These are phyloP conservation scores for Muntiacus reevesi DNA, from an alignment of 2,113 vertebrate genomes.

Conservation along the genomic window DNA sequence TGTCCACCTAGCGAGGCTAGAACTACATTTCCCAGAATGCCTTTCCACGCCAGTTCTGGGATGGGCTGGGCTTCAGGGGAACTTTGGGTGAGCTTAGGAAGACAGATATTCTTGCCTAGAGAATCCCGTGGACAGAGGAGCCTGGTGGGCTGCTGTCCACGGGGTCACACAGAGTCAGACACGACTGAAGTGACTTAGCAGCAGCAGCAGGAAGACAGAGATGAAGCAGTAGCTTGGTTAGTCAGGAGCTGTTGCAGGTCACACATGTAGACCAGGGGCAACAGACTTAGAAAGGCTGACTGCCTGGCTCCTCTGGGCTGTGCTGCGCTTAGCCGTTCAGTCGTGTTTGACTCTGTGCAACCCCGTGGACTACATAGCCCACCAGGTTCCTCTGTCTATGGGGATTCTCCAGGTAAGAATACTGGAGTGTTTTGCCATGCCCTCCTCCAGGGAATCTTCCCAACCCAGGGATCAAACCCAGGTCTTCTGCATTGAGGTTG, in stretches of 20 bases:
- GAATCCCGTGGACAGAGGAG: too few relatives aligned
- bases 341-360: neutral
- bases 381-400: neutral
- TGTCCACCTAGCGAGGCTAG: neutral
- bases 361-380: neutral
- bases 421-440: neutral
- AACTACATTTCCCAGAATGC: neutral
- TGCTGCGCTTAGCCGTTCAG: neutral
- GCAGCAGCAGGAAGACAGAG: neutral
- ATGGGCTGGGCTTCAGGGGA: neutral
- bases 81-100: neutral
- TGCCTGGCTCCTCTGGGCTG: neutral
- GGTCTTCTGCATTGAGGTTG: accelerated
- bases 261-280: accelerated
- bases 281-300: neutral
- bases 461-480: neutral
- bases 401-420: neutral
- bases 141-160: too few relatives aligned
- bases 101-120: neutral
- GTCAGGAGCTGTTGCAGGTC: neutral
- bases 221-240: neutral
- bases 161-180: too few relatives aligned
- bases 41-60: neutral
- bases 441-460: neutral
- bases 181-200: too few relatives aligned